These are phyloP conservation scores for Harpalus rufipes DNA, from an alignment of 2,888 invertebrate species.

Conservation along the genomic window DNA sequence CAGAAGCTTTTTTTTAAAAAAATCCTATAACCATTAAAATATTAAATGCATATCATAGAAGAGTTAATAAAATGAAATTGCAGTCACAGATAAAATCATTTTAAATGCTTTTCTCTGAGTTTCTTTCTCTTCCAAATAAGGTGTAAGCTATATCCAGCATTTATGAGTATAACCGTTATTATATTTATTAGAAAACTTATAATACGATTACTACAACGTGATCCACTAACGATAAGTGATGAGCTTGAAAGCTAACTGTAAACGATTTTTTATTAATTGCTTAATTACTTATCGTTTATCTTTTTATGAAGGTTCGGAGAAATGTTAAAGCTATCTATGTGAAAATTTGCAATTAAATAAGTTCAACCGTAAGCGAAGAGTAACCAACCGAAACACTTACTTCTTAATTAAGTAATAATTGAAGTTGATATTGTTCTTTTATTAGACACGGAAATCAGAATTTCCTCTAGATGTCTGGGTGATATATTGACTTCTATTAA, in stretches of 20 bases:
- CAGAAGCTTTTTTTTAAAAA: too few species aligned
- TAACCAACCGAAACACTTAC: conserved; percentile 10
- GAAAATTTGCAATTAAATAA: conserved; percentile 42
- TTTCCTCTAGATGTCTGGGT: not conserved
- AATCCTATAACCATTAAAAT: too few species aligned
- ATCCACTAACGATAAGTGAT: conserved; percentile 44
- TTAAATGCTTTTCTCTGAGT: not conserved
- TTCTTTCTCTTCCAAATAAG: conserved; percentile 19
- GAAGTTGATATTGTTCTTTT: conserved; percentile 6
- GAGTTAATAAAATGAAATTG: not conserved
- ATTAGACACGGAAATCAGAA: conserved; percentile 10
- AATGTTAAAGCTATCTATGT: conserved; percentile 23
- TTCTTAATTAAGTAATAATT: conserved; percentile 29
- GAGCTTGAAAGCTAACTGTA: conserved; percentile 32
- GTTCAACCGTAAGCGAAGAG: conserved; percentile 9
- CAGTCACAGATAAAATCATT: not conserved
- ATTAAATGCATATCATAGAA: too few species aligned
- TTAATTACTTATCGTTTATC: conserved; percentile 43
- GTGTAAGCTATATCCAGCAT: not conserved
- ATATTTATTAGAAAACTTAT: conserved; percentile 60
- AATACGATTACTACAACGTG: conserved; percentile 48
- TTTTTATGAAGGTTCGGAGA: conserved; percentile 40
- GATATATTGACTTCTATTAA: not conserved
- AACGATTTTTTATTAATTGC: conserved; percentile 51
- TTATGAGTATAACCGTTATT: conserved; percentile 49